Conservation (phyloP, 2,113 vertebrate genomes). For the Rhagologus leucostigma region DNA sequence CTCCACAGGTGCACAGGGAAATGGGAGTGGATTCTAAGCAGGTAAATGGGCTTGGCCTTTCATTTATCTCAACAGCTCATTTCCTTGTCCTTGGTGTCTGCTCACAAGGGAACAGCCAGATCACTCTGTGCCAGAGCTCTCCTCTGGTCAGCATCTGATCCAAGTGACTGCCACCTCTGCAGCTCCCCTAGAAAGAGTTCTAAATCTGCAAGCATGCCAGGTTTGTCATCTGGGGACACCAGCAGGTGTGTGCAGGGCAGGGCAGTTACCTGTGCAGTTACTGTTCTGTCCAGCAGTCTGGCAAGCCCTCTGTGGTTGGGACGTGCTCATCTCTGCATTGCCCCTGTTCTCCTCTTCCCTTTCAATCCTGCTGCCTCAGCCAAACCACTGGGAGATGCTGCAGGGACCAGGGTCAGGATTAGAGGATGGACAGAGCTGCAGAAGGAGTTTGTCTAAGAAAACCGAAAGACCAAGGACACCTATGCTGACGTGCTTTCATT, state of each 20-base stretch:
- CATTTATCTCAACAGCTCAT: neutral
- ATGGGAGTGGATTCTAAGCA: neutral
- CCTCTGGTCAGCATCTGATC: neutral
- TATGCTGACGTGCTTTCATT: neutral
- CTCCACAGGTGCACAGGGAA: neutral
- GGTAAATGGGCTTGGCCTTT: neutral
- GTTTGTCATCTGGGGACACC: neutral
- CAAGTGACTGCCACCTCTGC: neutral
- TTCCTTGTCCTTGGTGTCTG: neutral
- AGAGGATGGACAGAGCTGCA: neutral
- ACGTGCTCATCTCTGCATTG: neutral
- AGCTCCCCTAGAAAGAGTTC: neutral
- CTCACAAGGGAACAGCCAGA: neutral
- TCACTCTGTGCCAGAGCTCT: neutral
- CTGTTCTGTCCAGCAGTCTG: neutral
- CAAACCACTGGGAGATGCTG: neutral
- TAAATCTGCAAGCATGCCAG: neutral
- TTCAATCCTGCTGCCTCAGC: neutral
- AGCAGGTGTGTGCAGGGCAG: neutral
- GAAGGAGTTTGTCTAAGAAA: neutral
- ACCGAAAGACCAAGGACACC: neutral
- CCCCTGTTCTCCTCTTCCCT: neutral
- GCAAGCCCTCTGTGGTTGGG: rapidly evolving
- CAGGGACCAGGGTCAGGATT: neutral
- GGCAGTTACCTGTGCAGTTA: no score